These are phyloP conservation scores for Meriones psammophilus DNA, from an alignment of 2,797 vertebrate genomes.

Conservation along the genomic window DNA sequence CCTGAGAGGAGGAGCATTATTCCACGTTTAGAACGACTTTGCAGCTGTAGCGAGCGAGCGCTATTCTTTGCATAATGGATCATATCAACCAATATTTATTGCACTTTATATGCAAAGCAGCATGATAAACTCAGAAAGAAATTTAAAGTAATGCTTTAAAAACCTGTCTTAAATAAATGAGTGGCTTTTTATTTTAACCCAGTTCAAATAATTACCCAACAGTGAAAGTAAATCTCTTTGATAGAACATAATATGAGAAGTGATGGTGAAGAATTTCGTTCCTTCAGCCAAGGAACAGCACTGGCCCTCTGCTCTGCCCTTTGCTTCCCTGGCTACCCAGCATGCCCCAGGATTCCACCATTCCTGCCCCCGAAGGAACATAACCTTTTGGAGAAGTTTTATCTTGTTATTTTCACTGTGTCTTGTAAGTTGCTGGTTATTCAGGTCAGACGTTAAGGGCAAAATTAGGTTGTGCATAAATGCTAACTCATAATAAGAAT, in stretches of 20 bases:
- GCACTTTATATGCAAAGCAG: conserved; percentile 48
- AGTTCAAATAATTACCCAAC: conserved; percentile 55
- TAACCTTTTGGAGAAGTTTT: background rate
- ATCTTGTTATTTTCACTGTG: background rate
- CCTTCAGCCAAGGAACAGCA: background rate
- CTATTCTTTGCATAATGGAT: conserved; percentile 49
- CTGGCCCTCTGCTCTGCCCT: background rate
- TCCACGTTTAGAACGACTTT: background rate
- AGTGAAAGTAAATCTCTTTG: conserved; percentile 22
- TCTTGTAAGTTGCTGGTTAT: background rate
- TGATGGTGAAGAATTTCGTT: background rate
- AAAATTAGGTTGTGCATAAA: conserved; percentile 39
- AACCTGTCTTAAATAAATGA: conserved; percentile 47
- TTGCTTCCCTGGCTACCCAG: background rate
- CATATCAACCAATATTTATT: conserved; percentile 61
- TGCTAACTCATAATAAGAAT: conserved; percentile 22
- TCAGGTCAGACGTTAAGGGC: background rate
- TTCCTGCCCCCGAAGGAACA: background rate
- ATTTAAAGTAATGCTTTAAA: conserved; percentile 32
- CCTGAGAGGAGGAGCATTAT: background rate
- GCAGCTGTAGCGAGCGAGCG: background rate
- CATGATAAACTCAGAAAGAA: conserved; percentile 52
- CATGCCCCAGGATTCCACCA: background rate
- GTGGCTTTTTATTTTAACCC: conserved; percentile 65
- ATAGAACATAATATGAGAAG: conserved; percentile 11